Evolutionary conservation across 2,888 invertebrate genomes (phyloP), one percentile per base, ranked within the genome.

Genomic region (Drosophila histrio): DNA sequence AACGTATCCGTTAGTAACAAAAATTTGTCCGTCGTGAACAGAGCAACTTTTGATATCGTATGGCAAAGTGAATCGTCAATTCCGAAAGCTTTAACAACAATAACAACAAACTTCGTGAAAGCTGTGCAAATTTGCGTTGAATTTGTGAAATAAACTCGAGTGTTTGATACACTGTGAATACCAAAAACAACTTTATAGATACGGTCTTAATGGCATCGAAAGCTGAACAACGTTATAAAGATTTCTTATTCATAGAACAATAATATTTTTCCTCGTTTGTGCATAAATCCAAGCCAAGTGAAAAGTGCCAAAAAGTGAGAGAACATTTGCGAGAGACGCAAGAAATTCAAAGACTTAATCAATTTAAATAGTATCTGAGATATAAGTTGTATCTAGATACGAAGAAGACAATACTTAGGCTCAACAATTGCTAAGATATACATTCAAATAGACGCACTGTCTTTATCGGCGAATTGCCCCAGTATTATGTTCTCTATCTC

Each of bases 241-340:
- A 90, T 85, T 80, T 86, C 78, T 75, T 86, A 72, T 89, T 86
- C 58, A 87, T 87, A 90, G 79, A 77, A 78, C 77, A 79, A 41
- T 89, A 79, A 87, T 67, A 67, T 65, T 41, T 36, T 56, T 30
- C 13, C 8, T 13, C 19, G 53, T 47, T 69, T 73, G 49, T 67
- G 38, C 32, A 73, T 22, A 13, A 50, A 56, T 4, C 5, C 7
- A 56, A 69, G 8, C 7, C 21, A 46, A 66, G 63, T 47, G 41
- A 50, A 39, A 61, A 74, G 56, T 59, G 68, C 28, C 39, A 30
- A 19, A 32, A 39, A 36, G 34, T 24, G 34, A 22, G 19, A 34
- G 49, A 30, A 50, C 54, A 72, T 72, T 72, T 77, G 80, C 75
- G 70, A 77, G 21, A 69, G 60, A 68, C 84, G 80, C 75, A 77